phyloP scores from a whole-genome alignment of 2,113 vertebrate species.

The Capricornis sumatraensis region DNA sequence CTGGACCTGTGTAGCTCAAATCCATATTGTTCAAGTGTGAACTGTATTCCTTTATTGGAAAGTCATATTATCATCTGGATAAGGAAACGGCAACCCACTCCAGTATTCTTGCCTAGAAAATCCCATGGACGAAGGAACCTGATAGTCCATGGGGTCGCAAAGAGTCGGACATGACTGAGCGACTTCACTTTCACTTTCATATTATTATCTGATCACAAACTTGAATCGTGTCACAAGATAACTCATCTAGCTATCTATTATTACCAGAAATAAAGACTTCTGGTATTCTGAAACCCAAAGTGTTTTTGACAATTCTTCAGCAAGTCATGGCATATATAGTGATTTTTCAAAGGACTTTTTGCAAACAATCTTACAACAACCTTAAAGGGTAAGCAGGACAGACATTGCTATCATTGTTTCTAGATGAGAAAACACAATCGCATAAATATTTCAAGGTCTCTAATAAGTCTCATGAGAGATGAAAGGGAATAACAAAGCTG shows the following conservation, averaged over 20 bases:
- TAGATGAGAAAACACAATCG: neutral
- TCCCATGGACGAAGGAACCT: neutral
- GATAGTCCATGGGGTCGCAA: neutral
- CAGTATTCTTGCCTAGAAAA: neutral
- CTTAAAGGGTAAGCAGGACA: neutral
- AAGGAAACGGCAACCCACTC: neutral
- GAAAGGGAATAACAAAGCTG: neutral
- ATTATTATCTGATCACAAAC: neutral
- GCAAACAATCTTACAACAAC: neutral
- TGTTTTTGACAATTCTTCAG: conserved; percentile 16
- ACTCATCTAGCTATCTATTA: neutral
- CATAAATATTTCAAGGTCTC: neutral
- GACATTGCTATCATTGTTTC: neutral
- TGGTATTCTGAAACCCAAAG: neutral
- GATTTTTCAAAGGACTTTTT: neutral
- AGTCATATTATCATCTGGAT: neutral
- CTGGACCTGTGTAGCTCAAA: neutral
- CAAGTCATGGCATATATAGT: neutral
- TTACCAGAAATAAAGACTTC: neutral
- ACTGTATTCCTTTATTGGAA: neutral
- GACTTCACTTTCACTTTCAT: neutral
- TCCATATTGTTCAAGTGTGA: neutral
- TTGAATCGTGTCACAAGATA: neutral
- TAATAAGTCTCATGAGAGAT: neutral
- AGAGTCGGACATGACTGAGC: neutral